These are phyloP conservation scores for Heliocidaris erythrogramma DNA, from an alignment of 35 echinoderm and acorn worm genomes.

Conservation along the genomic window DNA sequence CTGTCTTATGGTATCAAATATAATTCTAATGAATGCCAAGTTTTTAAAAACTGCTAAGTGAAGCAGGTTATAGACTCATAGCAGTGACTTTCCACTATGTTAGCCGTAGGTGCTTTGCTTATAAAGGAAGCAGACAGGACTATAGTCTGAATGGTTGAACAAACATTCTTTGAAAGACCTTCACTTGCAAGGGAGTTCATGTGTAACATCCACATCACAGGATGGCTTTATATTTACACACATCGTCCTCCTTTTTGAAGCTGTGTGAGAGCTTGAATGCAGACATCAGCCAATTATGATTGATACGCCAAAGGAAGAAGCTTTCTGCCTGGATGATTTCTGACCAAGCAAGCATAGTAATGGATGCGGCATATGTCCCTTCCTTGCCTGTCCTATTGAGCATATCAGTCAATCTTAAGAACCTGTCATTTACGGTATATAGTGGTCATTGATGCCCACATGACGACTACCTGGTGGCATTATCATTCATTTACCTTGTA, in stretches of 20 bases:
- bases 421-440: neutral
- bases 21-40: no score
- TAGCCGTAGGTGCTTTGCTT: no score
- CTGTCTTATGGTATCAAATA: no score
- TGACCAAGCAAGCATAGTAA: neutral
- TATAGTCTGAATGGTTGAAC: neutral
- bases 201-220: neutral
- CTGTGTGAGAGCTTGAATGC: neutral
- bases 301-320: constrained; percentile 18
- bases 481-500: neutral
- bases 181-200: neutral
- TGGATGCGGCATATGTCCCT: constrained; percentile 34
- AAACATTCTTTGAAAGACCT: neutral
- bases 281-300: neutral
- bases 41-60: no score
- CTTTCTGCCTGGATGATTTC: neutral
- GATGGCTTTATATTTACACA: neutral
- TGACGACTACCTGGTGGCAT: neutral
- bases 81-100: no score
- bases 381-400: neutral
- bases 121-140: neutral
- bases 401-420: neutral
- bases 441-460: neutral
- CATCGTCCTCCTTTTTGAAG: neutral
- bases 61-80: no score